A percentile compares a stretch with the other conserved stretches of the same genome.
phyloP scores from a whole-genome alignment of 2,113 vertebrate genomes.

The Origma solitaria region DNA sequence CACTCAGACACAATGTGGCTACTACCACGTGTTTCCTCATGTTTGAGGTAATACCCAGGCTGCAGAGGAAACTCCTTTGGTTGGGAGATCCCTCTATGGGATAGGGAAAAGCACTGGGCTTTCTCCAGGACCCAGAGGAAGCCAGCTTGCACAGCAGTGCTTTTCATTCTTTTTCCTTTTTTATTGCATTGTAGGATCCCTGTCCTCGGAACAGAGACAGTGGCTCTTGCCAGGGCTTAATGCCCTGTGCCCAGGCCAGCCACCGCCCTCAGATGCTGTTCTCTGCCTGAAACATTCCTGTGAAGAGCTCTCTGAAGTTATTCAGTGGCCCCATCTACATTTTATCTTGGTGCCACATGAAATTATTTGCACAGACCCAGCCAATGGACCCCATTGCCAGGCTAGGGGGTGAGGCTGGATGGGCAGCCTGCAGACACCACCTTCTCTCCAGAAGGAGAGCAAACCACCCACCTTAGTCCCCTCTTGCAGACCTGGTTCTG shows the following conservation, averaged over 20 bases:
- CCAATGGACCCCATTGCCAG: background rate
- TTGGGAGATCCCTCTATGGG: background rate
- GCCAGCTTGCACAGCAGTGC: background rate
- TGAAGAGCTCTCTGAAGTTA: background rate
- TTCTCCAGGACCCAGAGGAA: background rate
- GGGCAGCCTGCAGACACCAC: too few relatives aligned
- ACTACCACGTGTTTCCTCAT: background rate
- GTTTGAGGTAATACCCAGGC: background rate
- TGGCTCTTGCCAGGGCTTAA: background rate
- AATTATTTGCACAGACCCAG: background rate
- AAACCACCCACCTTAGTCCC: background rate
- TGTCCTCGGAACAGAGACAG: accelerated
- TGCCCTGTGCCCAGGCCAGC: background rate
- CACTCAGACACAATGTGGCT: background rate
- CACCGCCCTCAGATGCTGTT: background rate
- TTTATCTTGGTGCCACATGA: background rate
- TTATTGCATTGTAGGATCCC: background rate
- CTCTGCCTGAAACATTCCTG: background rate
- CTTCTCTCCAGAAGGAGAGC: background rate
- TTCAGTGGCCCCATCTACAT: background rate
- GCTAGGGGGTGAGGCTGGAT: too few relatives aligned
- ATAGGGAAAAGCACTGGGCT: background rate
- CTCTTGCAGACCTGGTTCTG: background rate
- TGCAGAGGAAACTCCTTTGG: background rate
- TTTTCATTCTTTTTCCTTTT: background rate